phyloP scores from a whole-genome alignment of 1,140 invertebrate species.

The Grapholita molesta region DNA sequence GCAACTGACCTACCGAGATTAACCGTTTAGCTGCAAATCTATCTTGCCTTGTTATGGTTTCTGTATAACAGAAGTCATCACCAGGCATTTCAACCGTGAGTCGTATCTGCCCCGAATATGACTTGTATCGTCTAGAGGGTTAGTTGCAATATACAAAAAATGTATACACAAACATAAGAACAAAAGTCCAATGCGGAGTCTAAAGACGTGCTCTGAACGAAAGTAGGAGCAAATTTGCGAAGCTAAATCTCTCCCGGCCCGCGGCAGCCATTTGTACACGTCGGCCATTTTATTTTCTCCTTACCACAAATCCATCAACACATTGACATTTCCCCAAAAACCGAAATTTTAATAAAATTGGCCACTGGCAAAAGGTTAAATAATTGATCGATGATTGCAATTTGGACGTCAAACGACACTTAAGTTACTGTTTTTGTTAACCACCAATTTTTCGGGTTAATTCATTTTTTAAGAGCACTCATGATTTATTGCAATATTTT shows the following conservation, averaged over 20 bases:
- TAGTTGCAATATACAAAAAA: too few relatives aligned
- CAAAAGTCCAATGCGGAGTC: not conserved
- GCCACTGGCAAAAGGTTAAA: conserved; percentile 10
- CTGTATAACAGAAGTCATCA: too few relatives aligned
- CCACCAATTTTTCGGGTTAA: conserved; percentile 1
- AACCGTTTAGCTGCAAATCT: too few relatives aligned
- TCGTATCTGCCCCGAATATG: too few relatives aligned
- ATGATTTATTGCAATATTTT: not conserved
- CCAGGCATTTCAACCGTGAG: too few relatives aligned
- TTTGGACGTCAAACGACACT: not conserved
- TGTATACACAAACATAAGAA: too few relatives aligned
- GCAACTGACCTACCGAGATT: too few relatives aligned
- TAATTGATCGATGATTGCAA: conserved; percentile 12
- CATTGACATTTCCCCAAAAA: conserved; percentile 34
- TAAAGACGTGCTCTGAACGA: not conserved
- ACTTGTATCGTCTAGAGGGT: too few relatives aligned
- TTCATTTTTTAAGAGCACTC: not conserved
- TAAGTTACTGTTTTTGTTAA: conserved; percentile 1
- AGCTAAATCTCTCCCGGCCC: not conserved
- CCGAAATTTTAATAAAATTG: not conserved
- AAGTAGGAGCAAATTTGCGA: conserved; percentile 16
- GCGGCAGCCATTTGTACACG: conserved; percentile 6
- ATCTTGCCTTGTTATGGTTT: too few relatives aligned
- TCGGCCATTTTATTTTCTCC: not conserved
- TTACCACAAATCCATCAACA: conserved; percentile 15